Percentiles rank a stretch among this genome's conserved stretches.
phyloP scores from a whole-genome alignment of 2,113 vertebrate species.

The Corydoras sp. region DNA sequence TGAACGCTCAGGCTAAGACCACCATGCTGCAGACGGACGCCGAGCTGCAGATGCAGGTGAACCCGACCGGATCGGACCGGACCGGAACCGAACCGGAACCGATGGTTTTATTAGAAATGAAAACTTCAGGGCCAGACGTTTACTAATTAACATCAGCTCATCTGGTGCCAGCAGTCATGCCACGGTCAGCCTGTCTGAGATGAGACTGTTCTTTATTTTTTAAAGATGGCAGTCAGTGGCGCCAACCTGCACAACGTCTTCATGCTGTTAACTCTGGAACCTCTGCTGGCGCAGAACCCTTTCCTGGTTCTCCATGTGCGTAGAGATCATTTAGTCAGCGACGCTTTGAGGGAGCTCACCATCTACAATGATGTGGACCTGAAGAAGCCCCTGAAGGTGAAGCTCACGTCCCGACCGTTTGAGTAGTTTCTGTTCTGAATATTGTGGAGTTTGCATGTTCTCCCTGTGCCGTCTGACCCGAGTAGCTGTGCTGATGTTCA shows the following conservation, averaged over 20 bases:
- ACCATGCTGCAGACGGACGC: constrained; percentile 98
- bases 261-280: constrained; percentile 94
- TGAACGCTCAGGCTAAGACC: constrained; percentile 94
- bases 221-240: constrained; percentile 89
- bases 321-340: constrained; percentile 85
- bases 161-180: too few species aligned
- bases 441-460: too few species aligned
- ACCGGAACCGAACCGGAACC: too few species aligned
- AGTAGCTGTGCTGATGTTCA: too few species aligned
- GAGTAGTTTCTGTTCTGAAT: too few species aligned
- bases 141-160: too few species aligned
- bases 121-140: neutral
- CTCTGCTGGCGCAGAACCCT: constrained; percentile 87
- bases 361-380: constrained; percentile 94
- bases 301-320: constrained; percentile 92
- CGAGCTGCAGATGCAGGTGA: constrained; percentile 96
- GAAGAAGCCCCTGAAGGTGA: constrained; percentile 94
- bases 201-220: neutral
- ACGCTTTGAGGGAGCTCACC: constrained; percentile 88
- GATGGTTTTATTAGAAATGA: neutral
- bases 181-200: too few species aligned
- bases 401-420: constrained; percentile 21
- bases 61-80: neutral
- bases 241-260: constrained; percentile 95
- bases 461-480: too few species aligned